Base-by-base conservation (phyloP, 2,888 invertebrate species). In the Cyclophora punctaria region DNA sequence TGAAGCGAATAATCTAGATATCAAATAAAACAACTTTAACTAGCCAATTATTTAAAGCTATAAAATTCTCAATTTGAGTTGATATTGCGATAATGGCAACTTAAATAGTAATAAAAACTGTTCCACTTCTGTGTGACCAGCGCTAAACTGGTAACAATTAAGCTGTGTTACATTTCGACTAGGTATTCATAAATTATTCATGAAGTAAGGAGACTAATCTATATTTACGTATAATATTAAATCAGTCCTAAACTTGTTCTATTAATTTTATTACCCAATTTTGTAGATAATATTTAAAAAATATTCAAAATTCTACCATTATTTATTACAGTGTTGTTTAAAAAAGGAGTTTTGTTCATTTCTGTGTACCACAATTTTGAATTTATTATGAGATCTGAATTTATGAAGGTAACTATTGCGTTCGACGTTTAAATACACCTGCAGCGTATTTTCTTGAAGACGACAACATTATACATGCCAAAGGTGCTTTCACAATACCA, bases 1-100 rank as follows among this genome's bases (percentile, higher is more conserved):
- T 73, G 70, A 67, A 78, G 69, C 83, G 78, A 66, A 71, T 78
- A 81, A 82, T 80, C 67, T 20, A 20, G 78, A 71, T 72, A 64
- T 56, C 57, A 71, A 72, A 73, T 72, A 68, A 72, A 73, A 71
- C 67, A 70, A 67, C 62, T 64, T 62, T 57, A 46, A 43, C 64
- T 70, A 69, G 68, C 73, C 72, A 69, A 37, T 37, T 37, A 37
- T 37, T 5, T 37, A 69, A 66, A 66, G 66, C 64, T 59, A 67
- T 70, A 37, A 37, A 37, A 37, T 37, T 37, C 4, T 37, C 37
- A 5, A 37, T 37, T 37, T 37, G 37, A 37, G 37, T 37, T 5
- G 37, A 37, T 37, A 37, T 37, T 37, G 37, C 37, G 37, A 37
- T 37, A 37, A 37, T 37, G 5, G 4, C 37, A 37, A 37, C 37